Evolutionary conservation across 2,797 vertebrate genomes (phyloP).

Genomic region (Paramormyrops hopkinsi): DNA sequence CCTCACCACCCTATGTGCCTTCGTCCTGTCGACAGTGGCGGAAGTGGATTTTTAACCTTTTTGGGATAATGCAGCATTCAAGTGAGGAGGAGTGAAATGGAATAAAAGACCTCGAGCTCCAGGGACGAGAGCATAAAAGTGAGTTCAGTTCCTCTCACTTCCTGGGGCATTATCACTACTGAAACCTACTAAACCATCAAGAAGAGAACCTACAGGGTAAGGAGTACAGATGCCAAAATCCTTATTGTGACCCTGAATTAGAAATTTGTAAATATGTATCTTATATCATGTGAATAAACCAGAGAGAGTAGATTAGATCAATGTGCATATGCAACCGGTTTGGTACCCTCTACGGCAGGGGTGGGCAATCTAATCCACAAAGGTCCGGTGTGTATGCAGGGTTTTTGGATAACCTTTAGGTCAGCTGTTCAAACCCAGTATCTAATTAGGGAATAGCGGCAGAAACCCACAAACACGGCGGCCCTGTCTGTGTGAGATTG

Average conservation of each 20-base stretch:
- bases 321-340: not conserved
- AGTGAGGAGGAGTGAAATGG: not conserved
- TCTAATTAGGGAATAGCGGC: not conserved
- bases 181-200: not conserved
- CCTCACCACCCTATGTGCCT: not conserved
- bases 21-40: not conserved
- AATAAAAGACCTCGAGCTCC: not conserved
- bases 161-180: not conserved
- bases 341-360: not conserved
- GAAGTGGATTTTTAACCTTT: not conserved
- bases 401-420: not conserved
- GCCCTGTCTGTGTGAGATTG: not conserved
- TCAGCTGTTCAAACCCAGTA: not conserved
- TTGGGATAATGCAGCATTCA: not conserved
- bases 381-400: not conserved
- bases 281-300: not conserved
- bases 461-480: not conserved
- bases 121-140: not conserved
- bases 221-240: not conserved
- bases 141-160: not conserved
- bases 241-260: not conserved
- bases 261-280: not conserved
- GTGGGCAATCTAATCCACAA: not conserved
- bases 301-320: not conserved
- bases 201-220: not conserved